Percentiles rank a stretch among this genome's conserved stretches.
These are phyloP conservation scores for Heliconius hortense DNA, from an alignment of 2,888 invertebrate species.

Conservation along the genomic window DNA sequence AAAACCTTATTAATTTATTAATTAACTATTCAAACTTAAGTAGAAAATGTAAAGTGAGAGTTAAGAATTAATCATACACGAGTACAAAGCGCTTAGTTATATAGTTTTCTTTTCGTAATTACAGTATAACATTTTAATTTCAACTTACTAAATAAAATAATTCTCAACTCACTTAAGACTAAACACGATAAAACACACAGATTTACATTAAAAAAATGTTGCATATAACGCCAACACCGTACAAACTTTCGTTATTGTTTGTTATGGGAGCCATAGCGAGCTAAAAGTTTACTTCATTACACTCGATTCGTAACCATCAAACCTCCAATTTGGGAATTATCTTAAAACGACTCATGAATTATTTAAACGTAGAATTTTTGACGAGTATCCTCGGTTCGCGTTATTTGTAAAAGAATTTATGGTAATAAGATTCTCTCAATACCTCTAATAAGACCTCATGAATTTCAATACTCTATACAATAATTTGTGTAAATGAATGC, in stretches of 20 bases:
- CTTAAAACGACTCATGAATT: slow-evolving; percentile 70
- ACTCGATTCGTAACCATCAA: slow-evolving; percentile 59
- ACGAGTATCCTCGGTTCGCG: slow-evolving; percentile 62
- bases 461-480: slow-evolving; percentile 21
- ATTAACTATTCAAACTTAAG: no score
- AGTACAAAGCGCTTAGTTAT: no score
- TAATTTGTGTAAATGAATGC: not conserved
- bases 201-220: slow-evolving; percentile 3
- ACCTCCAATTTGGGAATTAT: slow-evolving; percentile 72
- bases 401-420: slow-evolving; percentile 66
- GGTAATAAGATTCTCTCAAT: slow-evolving; percentile 59
- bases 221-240: slow-evolving; percentile 1
- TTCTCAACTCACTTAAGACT: not conserved
- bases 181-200: not conserved
- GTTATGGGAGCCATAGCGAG: slow-evolving; percentile 44
- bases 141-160: not conserved
- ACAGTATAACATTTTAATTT: not conserved
- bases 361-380: slow-evolving; percentile 73
- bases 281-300: slow-evolving; percentile 64
- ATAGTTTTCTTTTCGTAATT: not conserved
- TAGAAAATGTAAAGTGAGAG: no score
- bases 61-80: no score
- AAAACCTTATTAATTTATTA: no score
- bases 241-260: slow-evolving; percentile 41
- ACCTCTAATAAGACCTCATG: slow-evolving; percentile 43